phyloP scores from a whole-genome alignment of 2,113 vertebrate genomes.

The Dasyurus viverrinus region DNA sequence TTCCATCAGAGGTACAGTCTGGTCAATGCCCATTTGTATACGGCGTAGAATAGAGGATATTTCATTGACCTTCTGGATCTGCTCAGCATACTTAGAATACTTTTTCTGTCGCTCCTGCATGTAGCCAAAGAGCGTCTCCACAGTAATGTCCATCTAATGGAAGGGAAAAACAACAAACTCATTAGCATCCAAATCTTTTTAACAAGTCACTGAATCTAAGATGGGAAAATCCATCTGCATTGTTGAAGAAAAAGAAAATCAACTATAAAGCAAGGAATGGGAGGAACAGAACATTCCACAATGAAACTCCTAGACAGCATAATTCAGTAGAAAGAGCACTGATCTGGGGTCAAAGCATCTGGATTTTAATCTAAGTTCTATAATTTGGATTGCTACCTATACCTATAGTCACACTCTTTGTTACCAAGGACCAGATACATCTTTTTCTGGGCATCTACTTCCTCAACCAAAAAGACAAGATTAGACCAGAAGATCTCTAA shows the following conservation, averaged over 20 bases:
- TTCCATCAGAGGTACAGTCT: conserved; percentile 97
- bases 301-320: not conserved
- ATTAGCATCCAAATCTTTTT: not conserved
- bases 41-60: conserved; percentile 98
- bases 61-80: conserved; percentile 99
- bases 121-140: conserved; percentile 95
- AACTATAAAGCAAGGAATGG: not conserved
- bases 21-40: conserved; percentile 99
- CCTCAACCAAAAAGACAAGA: not conserved
- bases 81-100: conserved; percentile 97
- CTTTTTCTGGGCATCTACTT: not conserved
- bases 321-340: not conserved
- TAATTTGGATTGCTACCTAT: not conserved
- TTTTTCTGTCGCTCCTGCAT: conserved; percentile 99
- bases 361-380: not conserved
- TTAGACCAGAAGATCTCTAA: not conserved
- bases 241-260: accelerated
- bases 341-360: not conserved
- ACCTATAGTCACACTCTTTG: not conserved
- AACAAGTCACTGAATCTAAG: accelerated
- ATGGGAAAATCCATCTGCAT: not conserved
- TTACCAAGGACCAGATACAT: not conserved
- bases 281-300: accelerated
- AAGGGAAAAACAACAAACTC: conserved; percentile 43
- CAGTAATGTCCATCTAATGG: conserved; percentile 94